A percentile compares a stretch with the other conserved stretches of the same genome.
Evolutionary conservation across 2,113 vertebrate species (phyloP).

Genomic region (Empidonax traillii): DNA sequence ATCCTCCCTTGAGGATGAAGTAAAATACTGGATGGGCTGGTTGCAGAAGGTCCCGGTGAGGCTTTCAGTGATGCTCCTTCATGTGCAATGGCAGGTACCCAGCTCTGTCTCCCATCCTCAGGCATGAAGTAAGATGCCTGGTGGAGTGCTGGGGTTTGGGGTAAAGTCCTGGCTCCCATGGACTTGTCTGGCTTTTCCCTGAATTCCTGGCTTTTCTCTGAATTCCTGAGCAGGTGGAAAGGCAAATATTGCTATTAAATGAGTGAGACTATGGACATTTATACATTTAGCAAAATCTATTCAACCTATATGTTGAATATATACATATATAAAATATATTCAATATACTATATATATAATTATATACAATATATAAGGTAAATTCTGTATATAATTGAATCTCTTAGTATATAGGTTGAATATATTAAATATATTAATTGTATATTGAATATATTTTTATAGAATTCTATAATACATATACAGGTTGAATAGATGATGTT

Average conservation of each 20-base stretch:
- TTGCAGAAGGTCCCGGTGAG: not conserved
- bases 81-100: fast-evolving
- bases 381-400: not conserved
- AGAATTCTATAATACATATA: not conserved
- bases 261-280: not conserved
- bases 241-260: not conserved
- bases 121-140: not conserved
- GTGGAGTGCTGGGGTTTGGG: not conserved
- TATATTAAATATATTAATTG: not conserved
- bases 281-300: not conserved
- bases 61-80: not conserved
- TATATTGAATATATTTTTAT: not conserved
- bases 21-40: not conserved
- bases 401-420: too few relatives aligned
- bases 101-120: not conserved
- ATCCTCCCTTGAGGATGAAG: not conserved
- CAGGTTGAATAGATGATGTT: not conserved
- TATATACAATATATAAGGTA: not conserved
- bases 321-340: not conserved
- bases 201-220: too few relatives aligned
- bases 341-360: not conserved
- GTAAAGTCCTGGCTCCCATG: not conserved
- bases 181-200: not conserved
- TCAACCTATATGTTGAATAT: not conserved
- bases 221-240: not conserved